Conservation (phyloP, 2,888 invertebrate genomes). For the Eupithecia exiguata region DNA sequence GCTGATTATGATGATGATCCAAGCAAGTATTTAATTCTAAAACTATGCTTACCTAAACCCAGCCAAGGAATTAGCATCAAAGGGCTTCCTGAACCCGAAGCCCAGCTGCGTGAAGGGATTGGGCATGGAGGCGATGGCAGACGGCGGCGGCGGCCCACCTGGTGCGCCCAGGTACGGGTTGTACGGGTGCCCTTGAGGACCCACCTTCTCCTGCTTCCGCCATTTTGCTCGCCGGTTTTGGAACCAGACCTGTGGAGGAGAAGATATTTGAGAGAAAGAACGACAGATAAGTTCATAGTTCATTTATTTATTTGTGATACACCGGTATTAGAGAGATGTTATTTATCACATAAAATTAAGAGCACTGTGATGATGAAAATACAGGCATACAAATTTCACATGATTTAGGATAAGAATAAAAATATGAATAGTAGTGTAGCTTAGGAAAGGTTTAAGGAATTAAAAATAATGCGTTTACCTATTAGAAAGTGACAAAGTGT, state of each 20-base stretch:
- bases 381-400: too few species aligned
- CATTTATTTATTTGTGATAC: too few species aligned
- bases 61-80: slow-evolving; percentile 87
- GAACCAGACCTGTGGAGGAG: slow-evolving; percentile 93
- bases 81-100: slow-evolving; percentile 89
- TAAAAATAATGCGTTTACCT: too few species aligned
- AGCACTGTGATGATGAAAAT: too few species aligned
- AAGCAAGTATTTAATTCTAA: background rate
- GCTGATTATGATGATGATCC: background rate
- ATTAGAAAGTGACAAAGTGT: too few species aligned
- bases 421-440: too few species aligned
- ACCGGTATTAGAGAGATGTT: too few species aligned
- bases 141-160: slow-evolving; percentile 86
- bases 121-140: slow-evolving; percentile 90
- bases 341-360: too few species aligned
- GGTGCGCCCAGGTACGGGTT: slow-evolving; percentile 89
- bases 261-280: background rate
- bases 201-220: slow-evolving; percentile 96
- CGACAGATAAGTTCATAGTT: background rate
- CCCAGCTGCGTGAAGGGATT: slow-evolving; percentile 92
- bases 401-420: too few species aligned
- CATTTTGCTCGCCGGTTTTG: slow-evolving; percentile 96
- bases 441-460: too few species aligned
- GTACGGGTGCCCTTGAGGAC: slow-evolving; percentile 95
- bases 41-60: slow-evolving; percentile 85